Base-by-base conservation (phyloP, 2,113 vertebrate species). In the Hippocampus abdominalis region DNA sequence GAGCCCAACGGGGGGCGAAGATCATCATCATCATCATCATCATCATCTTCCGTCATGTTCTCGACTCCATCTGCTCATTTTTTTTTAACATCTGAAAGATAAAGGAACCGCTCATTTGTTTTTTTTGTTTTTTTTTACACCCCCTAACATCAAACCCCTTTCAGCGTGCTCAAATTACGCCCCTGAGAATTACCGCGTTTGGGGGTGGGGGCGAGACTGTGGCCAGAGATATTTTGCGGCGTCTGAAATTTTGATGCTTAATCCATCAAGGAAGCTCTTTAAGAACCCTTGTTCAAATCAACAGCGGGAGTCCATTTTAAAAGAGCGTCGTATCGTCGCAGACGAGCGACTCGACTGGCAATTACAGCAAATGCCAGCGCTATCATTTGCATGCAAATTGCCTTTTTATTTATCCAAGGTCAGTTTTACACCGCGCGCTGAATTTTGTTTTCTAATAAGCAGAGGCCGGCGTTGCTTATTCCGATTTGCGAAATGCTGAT, bases 301-400 rank as follows among this genome's bases (percentile, higher is more conserved):
- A 46, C 64, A 32, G 15, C 16, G 60, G 36, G 20, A 40, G 46
- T 36, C 29, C 68, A 67, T 44, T 78, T 73, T 75, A 54, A 76
- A 81, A 66, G 54, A 70, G 72, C 66, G 49, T 77, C 75, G 71
- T 76, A 72, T 70, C 46, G 49, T 80, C 74, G 63, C 53, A 71
- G 67, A 77, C 57, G 71, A 81, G 68, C 79, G 60, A 62, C 66
- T 68, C 81, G 78, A 81, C 80, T 56, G 25, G 76, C 78, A 86
- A 88, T 86, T 84, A 82, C 71, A 73, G 70, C 53, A 84, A 85
- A 90, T 84, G 81, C 64, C 78, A 84, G 74, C 68, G 42, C 64
- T 78, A 70, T 88, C 71, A 88, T 91, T 89, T 88, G 81, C 87
- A 90, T 91, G 78, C 80, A 90, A 90, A 88, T 90, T 73, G 73